A percentile compares a stretch with the other conserved stretches of the same genome.
Evolutionary conservation across 2,888 invertebrate species (phyloP).

Genomic region (Punctoribates punctum): DNA sequence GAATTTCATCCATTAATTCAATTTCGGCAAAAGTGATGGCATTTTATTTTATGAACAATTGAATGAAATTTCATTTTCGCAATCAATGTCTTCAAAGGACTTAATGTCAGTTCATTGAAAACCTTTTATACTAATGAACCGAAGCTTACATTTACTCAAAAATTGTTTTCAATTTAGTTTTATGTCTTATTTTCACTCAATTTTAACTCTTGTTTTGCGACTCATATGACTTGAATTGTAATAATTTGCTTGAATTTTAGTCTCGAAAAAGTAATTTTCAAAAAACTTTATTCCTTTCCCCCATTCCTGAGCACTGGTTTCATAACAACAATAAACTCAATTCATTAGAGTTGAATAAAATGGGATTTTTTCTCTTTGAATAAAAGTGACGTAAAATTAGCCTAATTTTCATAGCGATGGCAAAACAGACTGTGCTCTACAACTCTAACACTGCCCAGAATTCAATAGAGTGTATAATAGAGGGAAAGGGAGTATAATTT

Average conservation of each 20-base stretch:
- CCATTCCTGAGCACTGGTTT: too few species aligned
- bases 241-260: neutral
- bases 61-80: neutral
- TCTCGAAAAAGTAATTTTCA: neutral
- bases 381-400: conserved; percentile 14
- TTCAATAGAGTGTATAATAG: conserved; percentile 28
- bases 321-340: neutral
- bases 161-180: neutral
- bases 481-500: conserved; percentile 1
- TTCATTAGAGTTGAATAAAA: conserved; percentile 11
- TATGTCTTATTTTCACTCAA: neutral
- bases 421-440: neutral
- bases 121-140: neutral
- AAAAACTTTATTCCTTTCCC: neutral
- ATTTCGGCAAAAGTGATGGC: too few species aligned
- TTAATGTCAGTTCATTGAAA: neutral
- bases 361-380: neutral
- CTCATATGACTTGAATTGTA: neutral
- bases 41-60: neutral
- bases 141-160: neutral
- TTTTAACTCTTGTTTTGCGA: neutral
- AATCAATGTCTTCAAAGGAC: neutral
- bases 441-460: neutral
- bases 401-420: conserved; percentile 6
- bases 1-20: too few species aligned